Evolutionary conservation across 1,140 invertebrate genomes (phyloP).

Genomic region (Pygmarrhopalites habei): DNA sequence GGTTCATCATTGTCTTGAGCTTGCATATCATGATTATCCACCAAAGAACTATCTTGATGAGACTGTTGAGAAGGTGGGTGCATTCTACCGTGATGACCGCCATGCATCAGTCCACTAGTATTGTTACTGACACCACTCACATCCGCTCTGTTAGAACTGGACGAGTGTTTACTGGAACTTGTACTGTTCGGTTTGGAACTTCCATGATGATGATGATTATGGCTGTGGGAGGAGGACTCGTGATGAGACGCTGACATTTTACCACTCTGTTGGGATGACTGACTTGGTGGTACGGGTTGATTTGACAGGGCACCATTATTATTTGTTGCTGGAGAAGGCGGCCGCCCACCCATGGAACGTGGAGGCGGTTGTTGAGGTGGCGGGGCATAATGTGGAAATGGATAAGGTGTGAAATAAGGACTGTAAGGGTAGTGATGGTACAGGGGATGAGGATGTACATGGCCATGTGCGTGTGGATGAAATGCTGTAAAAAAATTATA

Average conservation of each 20-base stretch:
- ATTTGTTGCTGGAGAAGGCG: constrained; percentile 4
- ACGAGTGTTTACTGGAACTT: constrained; percentile 10
- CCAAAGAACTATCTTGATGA: neutral
- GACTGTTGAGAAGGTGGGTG: neutral
- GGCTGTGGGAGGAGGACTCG: constrained; percentile 20
- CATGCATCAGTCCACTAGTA: neutral
- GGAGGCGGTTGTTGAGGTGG: constrained; percentile 47
- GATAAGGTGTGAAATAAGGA: constrained; percentile 33
- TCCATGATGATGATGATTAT: constrained; percentile 29
- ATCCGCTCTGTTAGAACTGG: neutral
- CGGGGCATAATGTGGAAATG: constrained; percentile 50
- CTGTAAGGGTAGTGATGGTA: constrained; percentile 32
- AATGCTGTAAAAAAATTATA: too few relatives aligned
- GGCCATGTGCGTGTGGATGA: constrained; percentile 36
- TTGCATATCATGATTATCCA: constrained; percentile 18
- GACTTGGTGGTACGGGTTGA: constrained; percentile 43
- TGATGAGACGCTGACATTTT: constrained; percentile 1
- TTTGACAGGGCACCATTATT: neutral
- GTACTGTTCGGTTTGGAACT: neutral
- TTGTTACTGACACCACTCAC: too few relatives aligned
- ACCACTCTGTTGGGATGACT: constrained; percentile 43
- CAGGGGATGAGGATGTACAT: constrained; percentile 33
- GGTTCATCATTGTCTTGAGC: constrained; percentile 14
- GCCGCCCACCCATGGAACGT: neutral
- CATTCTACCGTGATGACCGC: constrained; percentile 14